Conservation (phyloP, 1,140 invertebrate genomes). For the Planococcus citri region DNA sequence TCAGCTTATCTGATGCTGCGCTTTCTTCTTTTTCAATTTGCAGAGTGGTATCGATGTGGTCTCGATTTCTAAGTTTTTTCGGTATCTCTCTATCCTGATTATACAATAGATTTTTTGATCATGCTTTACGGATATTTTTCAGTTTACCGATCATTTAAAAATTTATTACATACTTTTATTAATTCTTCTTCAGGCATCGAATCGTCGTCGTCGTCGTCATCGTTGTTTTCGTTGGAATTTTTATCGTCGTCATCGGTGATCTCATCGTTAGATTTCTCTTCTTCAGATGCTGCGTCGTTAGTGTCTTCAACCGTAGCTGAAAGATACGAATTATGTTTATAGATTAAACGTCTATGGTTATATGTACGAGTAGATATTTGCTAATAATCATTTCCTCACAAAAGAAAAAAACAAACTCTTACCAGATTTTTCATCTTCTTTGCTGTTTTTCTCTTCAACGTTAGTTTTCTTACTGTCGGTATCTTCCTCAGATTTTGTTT, state of each 20-base stretch:
- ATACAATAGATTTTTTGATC: slow-evolving; percentile 29
- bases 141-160: not conserved
- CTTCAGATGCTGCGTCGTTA: slow-evolving; percentile 19
- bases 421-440: too few relatives aligned
- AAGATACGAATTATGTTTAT: not conserved
- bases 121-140: not conserved
- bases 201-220: slow-evolving; percentile 25
- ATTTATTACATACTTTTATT: slow-evolving; percentile 42
- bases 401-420: too few relatives aligned
- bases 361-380: too few relatives aligned
- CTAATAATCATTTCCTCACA: too few relatives aligned
- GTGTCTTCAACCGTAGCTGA: not conserved
- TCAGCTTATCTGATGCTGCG: slow-evolving; percentile 37
- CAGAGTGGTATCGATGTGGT: slow-evolving; percentile 67
- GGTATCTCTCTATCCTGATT: slow-evolving; percentile 59
- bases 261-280: slow-evolving; percentile 15
- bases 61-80: slow-evolving; percentile 57
- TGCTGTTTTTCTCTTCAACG: not conserved
- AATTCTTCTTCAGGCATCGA: slow-evolving; percentile 43
- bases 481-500: not conserved
- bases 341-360: too few relatives aligned
- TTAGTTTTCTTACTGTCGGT: not conserved
- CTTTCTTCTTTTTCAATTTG: slow-evolving; percentile 65
- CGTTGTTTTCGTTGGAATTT: slow-evolving; percentile 19
- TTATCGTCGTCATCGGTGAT: slow-evolving; percentile 9